A percentile compares a stretch with the other conserved stretches of the same genome.
Evolutionary conservation across 1,140 invertebrate species (phyloP).

Genomic region (Brachionus koreanus): DNA sequence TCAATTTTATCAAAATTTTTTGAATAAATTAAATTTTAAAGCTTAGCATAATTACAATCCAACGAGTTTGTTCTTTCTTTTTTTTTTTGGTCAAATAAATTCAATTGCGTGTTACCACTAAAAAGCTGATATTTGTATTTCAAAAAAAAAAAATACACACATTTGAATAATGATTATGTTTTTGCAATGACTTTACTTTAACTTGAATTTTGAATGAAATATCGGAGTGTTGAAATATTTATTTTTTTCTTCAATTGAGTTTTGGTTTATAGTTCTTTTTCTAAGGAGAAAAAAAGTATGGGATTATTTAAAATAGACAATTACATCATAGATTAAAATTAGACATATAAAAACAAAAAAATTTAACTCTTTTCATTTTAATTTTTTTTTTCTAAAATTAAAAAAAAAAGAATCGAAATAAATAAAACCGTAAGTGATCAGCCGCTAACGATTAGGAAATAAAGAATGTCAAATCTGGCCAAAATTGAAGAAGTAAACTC

Average conservation of each 20-base stretch:
- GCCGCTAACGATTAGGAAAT: not conserved
- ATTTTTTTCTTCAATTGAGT: conserved; percentile 16
- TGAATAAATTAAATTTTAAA: not conserved
- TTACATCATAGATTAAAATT: not conserved
- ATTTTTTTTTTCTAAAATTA: not conserved
- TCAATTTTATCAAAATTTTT: not conserved
- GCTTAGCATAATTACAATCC: not conserved
- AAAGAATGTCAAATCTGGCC: not conserved
- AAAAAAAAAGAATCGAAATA: conserved; percentile 22
- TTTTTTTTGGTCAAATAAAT: conserved; percentile 29
- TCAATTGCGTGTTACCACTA: not conserved
- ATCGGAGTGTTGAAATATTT: conserved; percentile 29
- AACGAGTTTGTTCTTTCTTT: not conserved
- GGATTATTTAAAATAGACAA: conserved; percentile 39
- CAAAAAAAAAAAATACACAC: not conserved
- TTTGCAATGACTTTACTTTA: conserved; percentile 16
- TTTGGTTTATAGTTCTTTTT: conserved; percentile 8
- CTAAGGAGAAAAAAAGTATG: conserved; percentile 1
- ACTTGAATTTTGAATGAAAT: not conserved
- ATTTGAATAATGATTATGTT: not conserved
- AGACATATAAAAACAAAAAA: conserved; percentile 14
- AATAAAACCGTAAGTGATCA: not conserved
- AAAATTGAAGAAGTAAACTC: not conserved
- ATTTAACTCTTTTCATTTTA: conserved; percentile 7
- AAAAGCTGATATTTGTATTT: not conserved